These are phyloP conservation scores for Lydus trimaculatus DNA, from an alignment of 2,888 invertebrate genomes.

Conservation along the genomic window DNA sequence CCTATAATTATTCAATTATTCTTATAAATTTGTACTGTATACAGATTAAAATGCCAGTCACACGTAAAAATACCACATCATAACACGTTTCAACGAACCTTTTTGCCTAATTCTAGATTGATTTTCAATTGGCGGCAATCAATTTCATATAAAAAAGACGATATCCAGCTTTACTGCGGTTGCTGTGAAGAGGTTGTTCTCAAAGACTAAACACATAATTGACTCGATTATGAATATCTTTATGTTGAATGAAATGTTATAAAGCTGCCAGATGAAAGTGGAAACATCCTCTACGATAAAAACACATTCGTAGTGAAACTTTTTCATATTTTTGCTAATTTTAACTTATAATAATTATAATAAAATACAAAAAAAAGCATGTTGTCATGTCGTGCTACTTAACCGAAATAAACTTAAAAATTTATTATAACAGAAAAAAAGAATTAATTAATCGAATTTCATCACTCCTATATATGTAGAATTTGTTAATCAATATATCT, in stretches of 20 bases:
- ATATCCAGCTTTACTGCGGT: too few relatives aligned
- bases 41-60: background rate
- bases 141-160: too few relatives aligned
- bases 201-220: slow-evolving; percentile 33
- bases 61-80: too few relatives aligned
- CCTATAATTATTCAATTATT: slow-evolving; percentile 4
- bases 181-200: too few relatives aligned
- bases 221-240: slow-evolving; percentile 25
- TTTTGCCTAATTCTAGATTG: too few relatives aligned
- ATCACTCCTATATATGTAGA: too few relatives aligned
- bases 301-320: background rate
- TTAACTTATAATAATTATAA: background rate
- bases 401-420: background rate
- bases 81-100: background rate
- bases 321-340: background rate
- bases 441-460: too few relatives aligned
- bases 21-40: slow-evolving; percentile 2
- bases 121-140: too few relatives aligned
- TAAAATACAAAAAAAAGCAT: background rate
- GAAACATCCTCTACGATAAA: slow-evolving; percentile 21
- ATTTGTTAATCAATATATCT: background rate
- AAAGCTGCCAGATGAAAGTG: slow-evolving; percentile 41
- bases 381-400: background rate
- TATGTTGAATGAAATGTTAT: slow-evolving; percentile 32
- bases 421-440: too few relatives aligned